A percentile compares a stretch with the other conserved stretches of the same genome.
Evolutionary conservation across 2,888 invertebrate genomes (phyloP).

Genomic region (Epirrita christyi): DNA sequence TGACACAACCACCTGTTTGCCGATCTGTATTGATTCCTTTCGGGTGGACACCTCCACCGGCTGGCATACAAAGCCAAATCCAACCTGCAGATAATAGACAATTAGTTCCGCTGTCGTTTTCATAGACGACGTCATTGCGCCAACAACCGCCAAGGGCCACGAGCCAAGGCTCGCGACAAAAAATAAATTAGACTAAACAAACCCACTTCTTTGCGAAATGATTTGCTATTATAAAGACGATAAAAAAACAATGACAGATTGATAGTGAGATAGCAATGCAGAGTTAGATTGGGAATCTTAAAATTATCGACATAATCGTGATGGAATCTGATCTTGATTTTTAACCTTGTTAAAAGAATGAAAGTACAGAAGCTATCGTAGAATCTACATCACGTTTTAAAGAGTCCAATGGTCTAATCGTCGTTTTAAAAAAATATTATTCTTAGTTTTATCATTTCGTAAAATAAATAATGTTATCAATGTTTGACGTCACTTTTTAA

Average conservation of each 20-base stretch:
- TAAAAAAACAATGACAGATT: background rate
- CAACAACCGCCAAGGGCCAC: conserved; percentile 28
- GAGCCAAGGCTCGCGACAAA: conserved; percentile 26
- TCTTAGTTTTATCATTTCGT: too few relatives aligned
- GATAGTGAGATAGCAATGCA: background rate
- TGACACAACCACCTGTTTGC: conserved; percentile 9
- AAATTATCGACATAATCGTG: too few relatives aligned
- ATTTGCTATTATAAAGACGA: background rate
- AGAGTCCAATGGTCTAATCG: too few relatives aligned
- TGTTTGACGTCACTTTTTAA: too few relatives aligned
- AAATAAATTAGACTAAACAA: conserved; percentile 27
- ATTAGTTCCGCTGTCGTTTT: conserved; percentile 32
- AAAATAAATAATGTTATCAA: too few relatives aligned
- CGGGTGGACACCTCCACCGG: background rate
- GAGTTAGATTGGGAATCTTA: too few relatives aligned
- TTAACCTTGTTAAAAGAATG: too few relatives aligned
- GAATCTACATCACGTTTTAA: too few relatives aligned
- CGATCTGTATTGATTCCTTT: background rate
- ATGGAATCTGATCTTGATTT: too few relatives aligned
- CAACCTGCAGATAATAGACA: conserved; percentile 23
- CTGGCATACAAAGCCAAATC: conserved; percentile 7
- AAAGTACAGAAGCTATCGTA: too few relatives aligned
- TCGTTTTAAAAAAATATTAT: too few relatives aligned
- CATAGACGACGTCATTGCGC: conserved; percentile 30
- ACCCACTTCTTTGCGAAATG: conserved; percentile 8